Conservation (phyloP, 2,888 invertebrate genomes). For the Galerucella pusilla region DNA sequence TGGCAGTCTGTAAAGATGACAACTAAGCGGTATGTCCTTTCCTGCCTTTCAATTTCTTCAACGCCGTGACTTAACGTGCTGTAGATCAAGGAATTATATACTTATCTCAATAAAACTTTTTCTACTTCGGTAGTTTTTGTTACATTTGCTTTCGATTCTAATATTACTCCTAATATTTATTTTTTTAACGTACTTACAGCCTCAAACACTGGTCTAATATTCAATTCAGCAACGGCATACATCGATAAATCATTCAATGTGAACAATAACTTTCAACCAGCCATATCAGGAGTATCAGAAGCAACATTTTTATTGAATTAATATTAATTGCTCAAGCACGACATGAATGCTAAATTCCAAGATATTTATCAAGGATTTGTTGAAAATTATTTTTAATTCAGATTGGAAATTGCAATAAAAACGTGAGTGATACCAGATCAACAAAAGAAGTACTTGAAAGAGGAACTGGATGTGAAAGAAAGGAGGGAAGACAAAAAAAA, state of each 20-base stretch:
- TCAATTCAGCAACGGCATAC: not conserved
- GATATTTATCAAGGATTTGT: constrained; percentile 40
- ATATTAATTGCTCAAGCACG: constrained; percentile 42
- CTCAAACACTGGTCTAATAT: not conserved
- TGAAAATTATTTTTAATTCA: constrained; percentile 14
- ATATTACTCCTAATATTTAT: no score
- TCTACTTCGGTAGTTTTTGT: no score
- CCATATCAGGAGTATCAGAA: constrained; percentile 33
- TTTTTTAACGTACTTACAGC: not conserved
- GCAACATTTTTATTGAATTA: constrained; percentile 39
- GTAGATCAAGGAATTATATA: no score
- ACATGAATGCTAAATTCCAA: constrained; percentile 35
- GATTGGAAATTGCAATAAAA: constrained; percentile 17
- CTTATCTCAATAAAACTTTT: no score
- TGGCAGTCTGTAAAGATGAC: no score
- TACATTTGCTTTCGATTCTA: no score
- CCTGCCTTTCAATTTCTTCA: no score
- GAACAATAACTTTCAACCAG: constrained; percentile 36
- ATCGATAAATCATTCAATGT: constrained; percentile 34
- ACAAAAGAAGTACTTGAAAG: no score
- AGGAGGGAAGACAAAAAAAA: no score
- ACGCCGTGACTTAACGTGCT: no score
- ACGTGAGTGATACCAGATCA: not conserved
- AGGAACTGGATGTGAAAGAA: no score
- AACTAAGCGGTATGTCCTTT: no score